Base-by-base conservation (phyloP, 2,888 invertebrate genomes). In the Habrosyne pyritoides region DNA sequence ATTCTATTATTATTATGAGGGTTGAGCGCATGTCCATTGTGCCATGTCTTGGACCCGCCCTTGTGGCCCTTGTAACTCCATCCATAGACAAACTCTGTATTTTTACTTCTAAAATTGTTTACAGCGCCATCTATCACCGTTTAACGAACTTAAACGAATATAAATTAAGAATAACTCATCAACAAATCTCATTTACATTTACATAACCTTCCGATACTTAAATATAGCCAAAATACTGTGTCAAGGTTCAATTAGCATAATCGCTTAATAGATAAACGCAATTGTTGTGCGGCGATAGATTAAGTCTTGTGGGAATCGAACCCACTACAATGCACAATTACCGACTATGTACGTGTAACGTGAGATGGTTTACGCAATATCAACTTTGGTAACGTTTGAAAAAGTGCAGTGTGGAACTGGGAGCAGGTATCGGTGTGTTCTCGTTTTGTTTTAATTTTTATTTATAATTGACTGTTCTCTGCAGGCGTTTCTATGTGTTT, bases 231-330 rank as follows among this genome's bases (percentile, higher is more conserved):
- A 58, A 62, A 53, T 59, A 73, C 67, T 56, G 61, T 70, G 75
- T 73, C 82, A 83, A 84, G 83, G 83, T 66, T 63, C 48, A 51
- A 65, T 73, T 71, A 73, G 56, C 65, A 73, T 75, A 70, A 64
- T 56, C 61, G 59, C 36, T 54, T 30, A 56, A 60, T 62, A 75
- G 78, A 81, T 77, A 78, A 75, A 57, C 54, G 8, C 67, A 54
- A 79, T 75, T 81, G 79, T 79, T 72, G 21, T 22, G 53, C 53
- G 6, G 14, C 8, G 42, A 52, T 59, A 54, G 64, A 79, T 78
- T 77, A 75, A 69, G 73, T 66, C 75, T 56, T 58, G 71, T 83
- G 83, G 74, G 83, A 82, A 75, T 82, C 79, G 73, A 81, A 81
- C 68, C 70, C 30, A 67, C 56, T 66, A 83, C 83, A 83, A 83